These are phyloP conservation scores for Apamea crenata DNA, from an alignment of 2,888 invertebrate genomes.

Conservation along the genomic window DNA sequence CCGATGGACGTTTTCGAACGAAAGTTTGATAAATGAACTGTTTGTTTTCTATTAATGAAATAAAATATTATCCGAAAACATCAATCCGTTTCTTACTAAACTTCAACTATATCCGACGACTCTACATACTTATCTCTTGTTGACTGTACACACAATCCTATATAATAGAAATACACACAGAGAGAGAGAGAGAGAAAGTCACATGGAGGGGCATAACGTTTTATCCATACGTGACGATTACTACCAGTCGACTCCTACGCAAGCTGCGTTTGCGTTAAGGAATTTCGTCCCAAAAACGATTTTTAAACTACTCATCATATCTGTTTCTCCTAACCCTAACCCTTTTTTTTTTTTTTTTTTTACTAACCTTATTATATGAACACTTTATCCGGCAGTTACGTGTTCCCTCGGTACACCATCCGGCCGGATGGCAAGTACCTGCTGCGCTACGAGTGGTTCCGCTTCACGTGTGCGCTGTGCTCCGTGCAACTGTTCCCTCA, in stretches of 20 bases:
- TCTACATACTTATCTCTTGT: too few species aligned
- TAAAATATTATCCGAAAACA: too few species aligned
- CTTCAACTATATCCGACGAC: too few species aligned
- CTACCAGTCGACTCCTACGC: background rate
- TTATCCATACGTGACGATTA: background rate
- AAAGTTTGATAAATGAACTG: too few species aligned
- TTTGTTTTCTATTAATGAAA: too few species aligned
- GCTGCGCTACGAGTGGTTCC: conserved; percentile 79
- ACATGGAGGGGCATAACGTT: too few species aligned
- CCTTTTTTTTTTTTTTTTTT: too few species aligned
- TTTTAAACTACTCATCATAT: background rate
- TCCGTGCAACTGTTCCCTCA: conserved; percentile 78
- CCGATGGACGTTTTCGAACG: too few species aligned
- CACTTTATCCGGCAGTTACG: conserved; percentile 66
- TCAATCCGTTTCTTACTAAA: too few species aligned
- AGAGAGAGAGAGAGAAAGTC: too few species aligned
- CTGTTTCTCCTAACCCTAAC: background rate
- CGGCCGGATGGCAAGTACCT: conserved; percentile 82
- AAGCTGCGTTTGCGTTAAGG: background rate
- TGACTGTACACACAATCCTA: too few species aligned
- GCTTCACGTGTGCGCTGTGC: conserved; percentile 77
- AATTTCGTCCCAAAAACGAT: background rate
- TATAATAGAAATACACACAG: too few species aligned
- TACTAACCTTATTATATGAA: background rate
- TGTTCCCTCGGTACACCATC: conserved; percentile 84